Evolutionary conservation across 2,113 vertebrate genomes (phyloP).

Genomic region (Datnioides undecimradiatus): DNA sequence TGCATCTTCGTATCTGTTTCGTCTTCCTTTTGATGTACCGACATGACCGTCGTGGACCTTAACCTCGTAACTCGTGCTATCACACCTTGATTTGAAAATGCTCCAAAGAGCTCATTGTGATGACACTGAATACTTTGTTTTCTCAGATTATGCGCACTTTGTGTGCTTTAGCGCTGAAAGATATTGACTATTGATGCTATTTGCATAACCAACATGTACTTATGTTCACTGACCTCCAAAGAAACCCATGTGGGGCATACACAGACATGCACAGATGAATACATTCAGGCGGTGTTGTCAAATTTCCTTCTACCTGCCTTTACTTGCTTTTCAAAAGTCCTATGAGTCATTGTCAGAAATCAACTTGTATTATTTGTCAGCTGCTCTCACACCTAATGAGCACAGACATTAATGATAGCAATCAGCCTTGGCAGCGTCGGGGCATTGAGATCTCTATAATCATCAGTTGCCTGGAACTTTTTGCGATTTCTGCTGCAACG

Average conservation of each 20-base stretch:
- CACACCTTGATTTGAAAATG: too few species aligned
- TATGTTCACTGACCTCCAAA: not conserved
- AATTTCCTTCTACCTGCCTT: not conserved
- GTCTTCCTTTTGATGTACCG: too few species aligned
- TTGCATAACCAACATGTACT: not conserved
- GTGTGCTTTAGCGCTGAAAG: not conserved
- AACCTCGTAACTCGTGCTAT: too few species aligned
- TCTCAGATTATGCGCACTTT: too few species aligned
- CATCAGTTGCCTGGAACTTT: conserved; percentile 4
- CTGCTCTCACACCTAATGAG: conserved; percentile 44
- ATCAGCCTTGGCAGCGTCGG: conserved; percentile 28
- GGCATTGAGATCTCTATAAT: conserved; percentile 31
- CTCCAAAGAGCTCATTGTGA: too few species aligned
- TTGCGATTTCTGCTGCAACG: conserved; percentile 13
- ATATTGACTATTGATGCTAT: not conserved
- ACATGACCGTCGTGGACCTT: too few species aligned
- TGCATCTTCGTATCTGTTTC: too few species aligned
- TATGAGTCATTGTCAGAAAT: conserved; percentile 47
- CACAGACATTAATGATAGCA: conserved; percentile 46
- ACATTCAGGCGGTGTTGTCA: not conserved
- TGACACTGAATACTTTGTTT: too few species aligned
- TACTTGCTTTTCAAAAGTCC: conserved; percentile 16
- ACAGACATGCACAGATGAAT: not conserved
- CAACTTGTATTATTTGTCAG: conserved; percentile 37
- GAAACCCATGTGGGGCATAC: not conserved